Evolutionary conservation across 1,140 invertebrate species (phyloP), one percentile per base, ranked within the genome.

Genomic region (Zaprionus kolodkinae): DNA sequence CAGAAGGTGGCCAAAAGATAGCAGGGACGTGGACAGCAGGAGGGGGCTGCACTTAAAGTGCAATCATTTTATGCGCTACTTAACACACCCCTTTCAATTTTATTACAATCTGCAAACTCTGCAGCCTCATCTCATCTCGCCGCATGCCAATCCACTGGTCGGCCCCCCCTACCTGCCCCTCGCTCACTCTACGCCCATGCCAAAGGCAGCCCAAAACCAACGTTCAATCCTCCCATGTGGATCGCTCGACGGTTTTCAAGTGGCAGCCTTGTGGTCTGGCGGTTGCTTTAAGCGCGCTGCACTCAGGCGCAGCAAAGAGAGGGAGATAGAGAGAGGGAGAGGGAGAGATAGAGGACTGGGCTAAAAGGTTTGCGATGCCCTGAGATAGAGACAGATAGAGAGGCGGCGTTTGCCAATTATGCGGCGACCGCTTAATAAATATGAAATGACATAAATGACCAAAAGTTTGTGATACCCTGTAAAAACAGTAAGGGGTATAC

Each of bases 361-460:
- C 12, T 40, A 43, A 50, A 57, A 30, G 66, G 54, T 40, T 17
- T n/a, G 21, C 13, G 40, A 6, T 50, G 48, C 45, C 69, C 45
- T 68, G 73, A 52, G 30, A 52, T 57, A 54, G 60, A 52, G 40
- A 11, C 43, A 65, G 55, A 60, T 33, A 52, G 57, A 15, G 35
- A 15, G 48, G 35, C 69, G 59, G 65, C 45, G 52, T 68, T 79
- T 86, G 79, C 79, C 83, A 87, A 87, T 87, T 87, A 87, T 87
- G 84, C 84, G 77, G 69, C 74, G 77, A 78, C 70, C 77, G 84
- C 80, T 72, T 76, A 88, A 83, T 88, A 88, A 87, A 87, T 87
- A 88, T 78, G 76, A 88, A 88, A 88, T 79, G 84, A 88, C 83
- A 88, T 88, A 88, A 87, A 87, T 83, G 72, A 79, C 79, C 83